phyloP scores from a whole-genome alignment of 2,797 vertebrate species.

The Erpetoichthys calabaricus region DNA sequence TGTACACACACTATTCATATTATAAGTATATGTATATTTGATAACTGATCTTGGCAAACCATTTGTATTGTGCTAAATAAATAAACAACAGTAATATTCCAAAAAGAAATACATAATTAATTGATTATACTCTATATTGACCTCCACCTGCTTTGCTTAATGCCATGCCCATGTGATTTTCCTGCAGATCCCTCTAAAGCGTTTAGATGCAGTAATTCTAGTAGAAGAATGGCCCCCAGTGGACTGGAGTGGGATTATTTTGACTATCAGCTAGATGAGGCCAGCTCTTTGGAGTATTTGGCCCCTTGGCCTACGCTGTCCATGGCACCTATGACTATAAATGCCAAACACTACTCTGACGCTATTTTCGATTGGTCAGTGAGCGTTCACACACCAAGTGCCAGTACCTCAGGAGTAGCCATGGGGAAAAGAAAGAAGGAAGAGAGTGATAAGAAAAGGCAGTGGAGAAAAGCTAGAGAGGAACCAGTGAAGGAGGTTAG shows the following conservation, averaged over 20 bases:
- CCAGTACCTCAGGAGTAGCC: constrained; percentile 42
- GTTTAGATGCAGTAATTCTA: constrained; percentile 22
- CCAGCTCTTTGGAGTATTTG: constrained; percentile 44
- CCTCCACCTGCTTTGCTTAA: background rate
- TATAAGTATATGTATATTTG: too few species aligned
- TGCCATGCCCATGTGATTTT: constrained; percentile 9
- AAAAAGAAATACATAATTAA: too few species aligned
- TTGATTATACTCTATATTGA: background rate
- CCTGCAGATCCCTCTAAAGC: constrained; percentile 15
- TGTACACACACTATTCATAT: too few species aligned
- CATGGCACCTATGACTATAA: constrained; percentile 38
- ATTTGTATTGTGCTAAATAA: too few species aligned
- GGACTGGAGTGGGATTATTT: constrained; percentile 71
- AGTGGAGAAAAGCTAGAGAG: constrained; percentile 61
- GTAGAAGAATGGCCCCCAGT: constrained; percentile 69
- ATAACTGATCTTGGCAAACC: too few species aligned
- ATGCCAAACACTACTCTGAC: constrained; percentile 36
- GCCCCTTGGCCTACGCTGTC: constrained; percentile 39
- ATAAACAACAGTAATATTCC: too few species aligned
- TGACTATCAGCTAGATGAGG: constrained; percentile 53
- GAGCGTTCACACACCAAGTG: constrained; percentile 45
- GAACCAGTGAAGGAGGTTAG: constrained; percentile 70
- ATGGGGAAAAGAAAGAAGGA: constrained; percentile 43
- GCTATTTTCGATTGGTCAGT: constrained; percentile 59
- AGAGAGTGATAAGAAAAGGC: constrained; percentile 54